Base-by-base conservation (phyloP, 2,113 vertebrate genomes). In the Hiodon tergisus region DNA sequence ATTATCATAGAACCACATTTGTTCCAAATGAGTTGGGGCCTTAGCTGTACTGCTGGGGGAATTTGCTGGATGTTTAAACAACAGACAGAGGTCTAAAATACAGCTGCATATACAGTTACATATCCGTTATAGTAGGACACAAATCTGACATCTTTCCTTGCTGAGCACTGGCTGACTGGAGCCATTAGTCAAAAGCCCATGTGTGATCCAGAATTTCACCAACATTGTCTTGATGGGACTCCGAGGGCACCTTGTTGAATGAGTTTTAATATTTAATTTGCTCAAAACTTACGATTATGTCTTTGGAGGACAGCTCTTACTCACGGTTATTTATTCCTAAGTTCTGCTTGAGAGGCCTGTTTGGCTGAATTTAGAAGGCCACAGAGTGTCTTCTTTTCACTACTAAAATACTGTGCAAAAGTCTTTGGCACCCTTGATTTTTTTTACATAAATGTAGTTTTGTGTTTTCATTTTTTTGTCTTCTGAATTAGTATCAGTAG, bases 191-290 rank as follows among this genome's bases (percentile, higher is more conserved):
- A 58, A 70, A 78, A 75, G 74, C 65, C 76, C 84, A 80, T 81
- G 87, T 85, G 87, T 77, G 72, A 72, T 78, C 74, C 82, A 13
- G 79, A 83, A 78, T 73, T 83, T 80, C 79, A 81, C 85, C 81
- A 81, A 78, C 88, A 80, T 47, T 78, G 87, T 81, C 85, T 87
- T 85, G 74, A 4, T 8, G 47, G 53, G 16, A 31, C 53, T 17
- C 11, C 81, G 86, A 10, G 63, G 81, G 82, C 83, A 85, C 81
- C 81, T 84, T 78, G 73, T 86, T 90, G 89, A 91, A 90, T 88
- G 86, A 83, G 79, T 81, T 83, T 89, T 80, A 86, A 90, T 89
- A 83, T 91, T 91, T 90, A 84, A 90, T 90, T 86, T 84, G 83
- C 82, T 75, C 71, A 79, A 85, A 83, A 90, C 88, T 83, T 85